Conservation (phyloP, 2,888 invertebrate species). For the Aleiodes alternator region DNA sequence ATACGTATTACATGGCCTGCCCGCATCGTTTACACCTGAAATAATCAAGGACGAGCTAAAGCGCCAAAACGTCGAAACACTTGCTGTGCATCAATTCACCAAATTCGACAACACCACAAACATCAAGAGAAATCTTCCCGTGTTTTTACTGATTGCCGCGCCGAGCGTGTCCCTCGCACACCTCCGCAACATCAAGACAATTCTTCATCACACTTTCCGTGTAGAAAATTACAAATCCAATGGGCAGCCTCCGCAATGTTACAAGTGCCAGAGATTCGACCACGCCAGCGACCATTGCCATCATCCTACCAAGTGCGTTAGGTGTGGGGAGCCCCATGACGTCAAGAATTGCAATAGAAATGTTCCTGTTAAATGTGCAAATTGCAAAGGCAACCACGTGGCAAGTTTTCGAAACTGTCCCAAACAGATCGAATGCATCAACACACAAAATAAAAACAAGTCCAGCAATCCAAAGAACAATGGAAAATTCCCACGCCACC, state of each 20-base stretch:
- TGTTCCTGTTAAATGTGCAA: background rate
- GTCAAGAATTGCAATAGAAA: background rate
- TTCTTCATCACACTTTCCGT: background rate
- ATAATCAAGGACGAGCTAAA: no score
- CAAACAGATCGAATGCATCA: background rate
- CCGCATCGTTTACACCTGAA: no score
- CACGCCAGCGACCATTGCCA: background rate
- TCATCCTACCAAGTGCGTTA: background rate
- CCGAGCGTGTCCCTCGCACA: no score
- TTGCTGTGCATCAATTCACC: no score
- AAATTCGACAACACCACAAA: no score
- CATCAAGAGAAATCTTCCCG: no score
- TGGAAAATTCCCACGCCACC: no score
- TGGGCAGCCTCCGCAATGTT: background rate
- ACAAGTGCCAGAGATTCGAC: background rate
- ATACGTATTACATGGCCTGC: no score
- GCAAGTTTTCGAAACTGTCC: background rate
- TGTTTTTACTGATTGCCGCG: no score
- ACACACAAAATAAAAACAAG: no score
- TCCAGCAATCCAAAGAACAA: no score
- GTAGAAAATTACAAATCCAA: background rate
- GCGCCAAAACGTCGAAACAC: no score
- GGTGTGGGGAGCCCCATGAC: background rate
- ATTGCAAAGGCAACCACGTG: background rate
- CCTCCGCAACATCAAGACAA: background rate